Evolutionary conservation across 2,797 vertebrate genomes (phyloP).

Genomic region (Anguilla anguilla): DNA sequence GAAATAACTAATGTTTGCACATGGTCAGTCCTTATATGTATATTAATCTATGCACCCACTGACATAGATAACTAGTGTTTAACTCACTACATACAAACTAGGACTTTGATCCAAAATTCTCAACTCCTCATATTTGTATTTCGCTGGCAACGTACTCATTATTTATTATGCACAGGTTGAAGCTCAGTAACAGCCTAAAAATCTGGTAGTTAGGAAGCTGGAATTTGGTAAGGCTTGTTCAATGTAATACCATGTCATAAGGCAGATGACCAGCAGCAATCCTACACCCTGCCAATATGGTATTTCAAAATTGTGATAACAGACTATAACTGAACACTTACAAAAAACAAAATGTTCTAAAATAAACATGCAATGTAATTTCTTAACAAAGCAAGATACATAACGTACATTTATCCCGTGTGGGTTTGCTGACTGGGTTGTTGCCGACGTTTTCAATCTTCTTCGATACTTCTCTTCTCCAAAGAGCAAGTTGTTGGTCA

Average conservation of each 20-base stretch:
- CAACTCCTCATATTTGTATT: background rate
- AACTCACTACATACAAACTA: background rate
- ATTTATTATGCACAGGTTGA: background rate
- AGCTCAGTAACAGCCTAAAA: background rate
- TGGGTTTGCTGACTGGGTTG: background rate
- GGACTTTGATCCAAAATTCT: background rate
- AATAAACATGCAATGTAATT: background rate
- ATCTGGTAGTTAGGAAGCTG: background rate
- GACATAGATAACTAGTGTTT: background rate
- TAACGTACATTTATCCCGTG: background rate
- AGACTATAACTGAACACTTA: background rate
- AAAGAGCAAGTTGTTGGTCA: no score
- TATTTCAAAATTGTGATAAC: background rate
- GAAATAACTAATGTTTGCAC: background rate
- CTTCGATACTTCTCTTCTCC: background rate
- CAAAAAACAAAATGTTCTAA: background rate
- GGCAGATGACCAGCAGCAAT: background rate
- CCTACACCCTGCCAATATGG: background rate
- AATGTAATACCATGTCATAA: background rate
- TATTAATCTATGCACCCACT: background rate
- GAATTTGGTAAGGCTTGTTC: background rate
- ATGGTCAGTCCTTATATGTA: background rate
- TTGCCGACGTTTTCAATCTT: background rate
- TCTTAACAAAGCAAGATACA: background rate
- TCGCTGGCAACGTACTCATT: background rate